phyloP scores from a whole-genome alignment of 2,797 vertebrate species.

The Molossus alvarezi region DNA sequence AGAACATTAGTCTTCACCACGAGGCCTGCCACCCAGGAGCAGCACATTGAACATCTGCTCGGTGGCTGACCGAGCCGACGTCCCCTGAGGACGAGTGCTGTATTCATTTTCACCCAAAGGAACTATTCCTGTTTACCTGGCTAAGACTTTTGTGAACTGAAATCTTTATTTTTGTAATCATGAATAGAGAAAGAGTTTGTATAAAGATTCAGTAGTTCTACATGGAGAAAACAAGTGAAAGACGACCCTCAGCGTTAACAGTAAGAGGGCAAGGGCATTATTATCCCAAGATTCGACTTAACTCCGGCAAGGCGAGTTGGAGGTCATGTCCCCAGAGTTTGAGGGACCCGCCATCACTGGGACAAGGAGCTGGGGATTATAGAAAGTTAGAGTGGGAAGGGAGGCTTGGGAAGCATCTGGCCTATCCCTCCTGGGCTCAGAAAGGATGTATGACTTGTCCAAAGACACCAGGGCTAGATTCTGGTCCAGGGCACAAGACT shows the following conservation, averaged over 20 bases:
- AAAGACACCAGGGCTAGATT: not conserved
- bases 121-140: not conserved
- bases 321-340: not conserved
- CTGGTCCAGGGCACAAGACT: not conserved
- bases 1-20: not conserved
- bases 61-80: not conserved
- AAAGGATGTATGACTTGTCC: not conserved
- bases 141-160: not conserved
- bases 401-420: not conserved
- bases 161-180: not conserved
- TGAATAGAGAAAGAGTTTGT: not conserved
- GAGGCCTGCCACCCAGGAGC: not conserved
- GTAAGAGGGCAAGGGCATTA: not conserved
- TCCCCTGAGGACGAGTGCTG: not conserved
- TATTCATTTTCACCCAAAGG: not conserved
- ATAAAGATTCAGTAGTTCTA: conserved; percentile 16
- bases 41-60: not conserved
- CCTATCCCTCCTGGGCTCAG: not conserved
- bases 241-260: not conserved
- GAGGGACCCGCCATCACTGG: not conserved
- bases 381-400: not conserved
- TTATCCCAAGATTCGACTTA: not conserved
- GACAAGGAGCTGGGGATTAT: not conserved
- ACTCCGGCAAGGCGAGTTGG: not conserved
- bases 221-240: conserved; percentile 6